Evolutionary conservation across 2,888 invertebrate genomes (phyloP).

Genomic region (Ectemnius lituratus): DNA sequence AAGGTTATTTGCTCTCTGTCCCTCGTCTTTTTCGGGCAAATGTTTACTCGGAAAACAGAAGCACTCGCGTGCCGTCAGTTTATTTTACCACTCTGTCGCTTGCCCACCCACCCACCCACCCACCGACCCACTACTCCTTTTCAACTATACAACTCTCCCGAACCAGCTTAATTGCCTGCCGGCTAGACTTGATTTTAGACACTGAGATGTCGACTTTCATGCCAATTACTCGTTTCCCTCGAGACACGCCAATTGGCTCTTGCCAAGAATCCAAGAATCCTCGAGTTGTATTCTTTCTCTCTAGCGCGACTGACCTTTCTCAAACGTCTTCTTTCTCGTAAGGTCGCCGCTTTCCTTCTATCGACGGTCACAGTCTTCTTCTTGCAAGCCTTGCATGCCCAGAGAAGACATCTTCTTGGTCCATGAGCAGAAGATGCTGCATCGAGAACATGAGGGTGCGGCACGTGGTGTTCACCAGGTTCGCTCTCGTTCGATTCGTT

Average conservation of each 20-base stretch:
- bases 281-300: too few species aligned
- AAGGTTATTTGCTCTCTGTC: constrained; percentile 30
- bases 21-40: constrained; percentile 23
- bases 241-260: too few species aligned
- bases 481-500: constrained; percentile 62
- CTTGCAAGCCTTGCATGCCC: constrained; percentile 99
- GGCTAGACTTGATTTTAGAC: neutral
- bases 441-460: constrained; percentile 72
- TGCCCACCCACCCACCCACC: neutral
- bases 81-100: neutral
- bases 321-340: constrained; percentile 94
- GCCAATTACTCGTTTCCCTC: too few species aligned
- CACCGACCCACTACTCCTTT: too few species aligned
- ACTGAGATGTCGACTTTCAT: too few species aligned
- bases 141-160: too few species aligned
- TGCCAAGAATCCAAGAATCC: too few species aligned
- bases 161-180: neutral
- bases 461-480: constrained; percentile 65
- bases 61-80: constrained; percentile 7
- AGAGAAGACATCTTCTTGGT: constrained; percentile 90
- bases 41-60: constrained; percentile 35
- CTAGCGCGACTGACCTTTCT: constrained; percentile 85
- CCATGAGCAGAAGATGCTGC: constrained; percentile 73
- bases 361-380: constrained; percentile 97
- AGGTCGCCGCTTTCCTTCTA: constrained; percentile 96